Percentiles rank a stretch among this genome's conserved stretches.
Evolutionary conservation across 2,888 invertebrate genomes (phyloP).

Genomic region (Xylocampa areola): DNA sequence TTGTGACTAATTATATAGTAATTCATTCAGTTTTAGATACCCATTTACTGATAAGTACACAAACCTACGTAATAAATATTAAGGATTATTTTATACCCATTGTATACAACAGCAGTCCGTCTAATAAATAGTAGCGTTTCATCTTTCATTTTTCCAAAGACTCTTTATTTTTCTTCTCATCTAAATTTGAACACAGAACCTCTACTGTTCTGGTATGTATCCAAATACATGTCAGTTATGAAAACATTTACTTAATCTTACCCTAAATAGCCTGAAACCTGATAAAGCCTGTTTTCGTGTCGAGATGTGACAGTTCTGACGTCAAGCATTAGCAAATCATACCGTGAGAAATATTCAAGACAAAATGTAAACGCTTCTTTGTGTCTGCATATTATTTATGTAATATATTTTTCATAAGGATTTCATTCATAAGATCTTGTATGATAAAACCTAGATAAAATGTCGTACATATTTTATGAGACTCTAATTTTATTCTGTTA

Average conservation of each 20-base stretch:
- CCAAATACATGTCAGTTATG: neutral
- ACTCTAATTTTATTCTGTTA: slow-evolving; percentile 37
- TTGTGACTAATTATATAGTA: too few species aligned
- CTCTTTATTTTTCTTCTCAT: too few species aligned
- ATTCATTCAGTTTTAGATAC: too few species aligned
- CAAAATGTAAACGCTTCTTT: slow-evolving; percentile 31
- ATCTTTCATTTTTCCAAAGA: slow-evolving; percentile 1
- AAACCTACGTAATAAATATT: too few species aligned
- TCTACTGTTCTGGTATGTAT: slow-evolving; percentile 7
- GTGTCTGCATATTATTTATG: slow-evolving; percentile 39
- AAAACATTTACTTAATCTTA: slow-evolving; percentile 31
- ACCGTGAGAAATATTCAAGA: slow-evolving; percentile 23
- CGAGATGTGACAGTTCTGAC: slow-evolving; percentile 33
- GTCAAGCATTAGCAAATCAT: slow-evolving; percentile 35
- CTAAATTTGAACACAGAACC: too few species aligned
- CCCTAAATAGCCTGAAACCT: slow-evolving; percentile 38
- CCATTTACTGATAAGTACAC: too few species aligned
- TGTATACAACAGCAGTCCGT: neutral
- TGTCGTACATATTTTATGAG: slow-evolving; percentile 25
- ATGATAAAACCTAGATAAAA: slow-evolving; percentile 8
- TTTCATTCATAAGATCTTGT: slow-evolving; percentile 16
- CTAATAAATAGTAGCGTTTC: slow-evolving; percentile 8
- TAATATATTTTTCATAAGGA: slow-evolving; percentile 23
- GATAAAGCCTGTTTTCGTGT: slow-evolving; percentile 39
- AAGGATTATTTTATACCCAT: too few species aligned